Percentiles rank a stretch among this genome's conserved stretches.
Evolutionary conservation across 2,113 vertebrate genomes (phyloP).

Genomic region (Perca fluviatilis): DNA sequence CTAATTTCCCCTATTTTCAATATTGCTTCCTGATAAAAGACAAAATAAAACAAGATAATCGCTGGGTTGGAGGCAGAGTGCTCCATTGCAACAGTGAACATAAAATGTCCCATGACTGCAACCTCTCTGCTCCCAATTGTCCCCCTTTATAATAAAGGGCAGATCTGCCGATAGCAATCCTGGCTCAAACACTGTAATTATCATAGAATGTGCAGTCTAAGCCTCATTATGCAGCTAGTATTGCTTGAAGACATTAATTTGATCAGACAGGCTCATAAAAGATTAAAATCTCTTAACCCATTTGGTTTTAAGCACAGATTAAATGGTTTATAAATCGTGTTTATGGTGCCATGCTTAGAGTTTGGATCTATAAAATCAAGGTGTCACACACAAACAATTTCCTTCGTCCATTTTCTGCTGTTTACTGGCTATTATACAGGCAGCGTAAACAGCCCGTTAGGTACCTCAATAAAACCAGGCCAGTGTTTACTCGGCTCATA

Average conservation of each 20-base stretch:
- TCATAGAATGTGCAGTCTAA: not conserved
- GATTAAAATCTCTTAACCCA: constrained; percentile 36
- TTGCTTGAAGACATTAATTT: constrained; percentile 13
- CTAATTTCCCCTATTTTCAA: not conserved
- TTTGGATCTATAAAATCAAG: constrained; percentile 72
- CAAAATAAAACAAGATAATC: not conserved
- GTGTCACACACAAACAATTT: constrained; percentile 59
- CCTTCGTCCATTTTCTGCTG: constrained; percentile 56
- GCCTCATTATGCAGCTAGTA: not conserved
- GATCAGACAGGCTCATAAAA: constrained; percentile 46
- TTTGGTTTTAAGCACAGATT: constrained; percentile 54
- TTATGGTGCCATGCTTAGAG: constrained; percentile 54
- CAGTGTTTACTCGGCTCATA: constrained; percentile 41
- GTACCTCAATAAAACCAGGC: constrained; percentile 61
- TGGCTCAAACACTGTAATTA: not conserved
- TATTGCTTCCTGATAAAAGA: not conserved
- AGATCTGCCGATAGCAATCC: not conserved
- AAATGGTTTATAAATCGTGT: constrained; percentile 66
- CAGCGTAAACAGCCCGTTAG: constrained; percentile 60
- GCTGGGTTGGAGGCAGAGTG: not conserved
- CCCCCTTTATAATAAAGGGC: not conserved
- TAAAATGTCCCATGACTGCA: not conserved
- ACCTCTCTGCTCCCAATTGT: not conserved
- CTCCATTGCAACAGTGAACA: not conserved
- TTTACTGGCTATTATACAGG: constrained; percentile 62